Conservation (phyloP, 2,113 vertebrate genomes). For the Thalassarche chlororhynchos region DNA sequence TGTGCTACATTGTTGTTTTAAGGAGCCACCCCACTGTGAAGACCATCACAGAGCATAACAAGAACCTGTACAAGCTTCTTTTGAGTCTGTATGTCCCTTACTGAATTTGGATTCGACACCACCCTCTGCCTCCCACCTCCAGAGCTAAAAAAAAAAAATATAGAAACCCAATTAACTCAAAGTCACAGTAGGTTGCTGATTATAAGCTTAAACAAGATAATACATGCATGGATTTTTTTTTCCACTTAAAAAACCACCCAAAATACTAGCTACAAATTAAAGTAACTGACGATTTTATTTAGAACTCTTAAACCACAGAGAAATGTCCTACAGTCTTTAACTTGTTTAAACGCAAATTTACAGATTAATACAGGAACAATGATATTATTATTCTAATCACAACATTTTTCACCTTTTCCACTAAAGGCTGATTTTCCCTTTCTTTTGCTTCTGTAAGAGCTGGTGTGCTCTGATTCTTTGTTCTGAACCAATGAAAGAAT, state of each 20-base stretch:
- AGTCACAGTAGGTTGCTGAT: not conserved
- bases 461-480: not conserved
- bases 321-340: not conserved
- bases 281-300: not conserved
- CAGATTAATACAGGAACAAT: not conserved
- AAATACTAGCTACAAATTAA: not conserved
- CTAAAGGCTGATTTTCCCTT: not conserved
- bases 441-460: not conserved
- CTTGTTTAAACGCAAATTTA: constrained; percentile 4
- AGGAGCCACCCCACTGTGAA: not conserved
- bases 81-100: not conserved
- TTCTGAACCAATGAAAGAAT: not conserved
- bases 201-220: not conserved
- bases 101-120: not conserved
- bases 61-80: not conserved
- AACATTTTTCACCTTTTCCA: constrained; percentile 2
- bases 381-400: not conserved
- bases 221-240: not conserved
- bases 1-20: not conserved
- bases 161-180: not conserved
- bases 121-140: not conserved
- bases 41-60: not conserved
- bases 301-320: not conserved
- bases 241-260: not conserved
- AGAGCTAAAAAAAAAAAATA: not conserved